phyloP scores from a whole-genome alignment of 2,113 vertebrate genomes.

The Dicerorhinus sumatrensis region DNA sequence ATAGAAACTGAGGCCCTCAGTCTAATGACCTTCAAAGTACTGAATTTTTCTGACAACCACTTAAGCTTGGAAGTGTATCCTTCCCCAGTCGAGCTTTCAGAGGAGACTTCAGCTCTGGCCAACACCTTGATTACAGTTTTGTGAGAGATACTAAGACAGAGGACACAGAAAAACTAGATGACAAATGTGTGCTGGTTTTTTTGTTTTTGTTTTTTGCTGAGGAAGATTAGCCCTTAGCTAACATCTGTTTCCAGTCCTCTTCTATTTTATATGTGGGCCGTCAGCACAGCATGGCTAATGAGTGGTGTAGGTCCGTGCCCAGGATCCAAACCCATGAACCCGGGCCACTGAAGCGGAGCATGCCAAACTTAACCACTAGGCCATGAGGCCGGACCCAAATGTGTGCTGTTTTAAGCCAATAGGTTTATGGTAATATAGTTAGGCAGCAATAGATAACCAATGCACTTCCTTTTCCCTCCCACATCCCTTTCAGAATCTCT shows the following conservation, averaged over 20 bases:
- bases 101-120: background rate
- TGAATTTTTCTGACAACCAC: background rate
- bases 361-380: too few species aligned
- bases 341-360: too few species aligned
- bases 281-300: too few species aligned
- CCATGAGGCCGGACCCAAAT: background rate
- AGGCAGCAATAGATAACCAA: background rate
- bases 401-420: background rate
- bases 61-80: background rate
- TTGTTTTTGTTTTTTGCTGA: too few species aligned
- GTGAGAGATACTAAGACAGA: background rate
- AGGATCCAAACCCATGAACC: too few species aligned
- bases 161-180: background rate
- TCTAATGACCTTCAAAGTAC: background rate
- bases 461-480: background rate
- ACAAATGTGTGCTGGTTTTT: background rate
- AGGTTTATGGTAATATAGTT: background rate
- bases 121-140: background rate
- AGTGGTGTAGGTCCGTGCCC: too few species aligned
- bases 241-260: too few species aligned
- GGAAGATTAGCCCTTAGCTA: too few species aligned
- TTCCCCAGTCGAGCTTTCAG: slow-evolving; percentile 28
- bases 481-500: background rate
- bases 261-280: too few species aligned
- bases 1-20: background rate